These are phyloP conservation scores for Lysiphlebus fabarum DNA, from an alignment of 1,140 invertebrate genomes.

Conservation along the genomic window DNA sequence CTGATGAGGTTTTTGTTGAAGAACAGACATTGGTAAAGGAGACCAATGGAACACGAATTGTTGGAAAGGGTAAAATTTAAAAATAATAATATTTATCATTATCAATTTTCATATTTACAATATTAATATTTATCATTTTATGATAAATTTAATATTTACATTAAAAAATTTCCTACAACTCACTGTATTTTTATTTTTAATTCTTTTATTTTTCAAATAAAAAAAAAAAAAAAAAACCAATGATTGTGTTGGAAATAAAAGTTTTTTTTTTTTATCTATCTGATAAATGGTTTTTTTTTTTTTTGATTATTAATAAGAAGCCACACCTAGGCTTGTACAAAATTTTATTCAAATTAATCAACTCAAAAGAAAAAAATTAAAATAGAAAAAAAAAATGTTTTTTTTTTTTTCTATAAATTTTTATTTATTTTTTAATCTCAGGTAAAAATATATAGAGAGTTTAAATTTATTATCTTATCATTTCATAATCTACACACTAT, in stretches of 20 bases:
- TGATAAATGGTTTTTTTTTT: background rate
- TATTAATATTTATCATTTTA: background rate
- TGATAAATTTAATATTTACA: constrained; percentile 3
- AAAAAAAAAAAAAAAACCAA: background rate
- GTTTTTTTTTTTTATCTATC: constrained; percentile 10
- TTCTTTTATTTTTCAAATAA: background rate
- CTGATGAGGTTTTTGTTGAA: constrained; percentile 41
- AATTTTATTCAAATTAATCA: no score
- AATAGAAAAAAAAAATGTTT: no score
- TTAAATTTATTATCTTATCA: no score
- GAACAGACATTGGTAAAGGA: constrained; percentile 50
- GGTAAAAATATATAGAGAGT: no score
- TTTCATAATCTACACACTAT: no score
- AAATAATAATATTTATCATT: constrained; percentile 16
- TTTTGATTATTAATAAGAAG: no score
- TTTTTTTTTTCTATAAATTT: no score
- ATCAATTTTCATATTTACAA: background rate
- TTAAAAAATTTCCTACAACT: background rate
- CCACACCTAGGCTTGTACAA: no score
- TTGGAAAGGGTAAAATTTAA: constrained; percentile 42
- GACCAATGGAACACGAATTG: constrained; percentile 42
- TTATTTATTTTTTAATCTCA: no score
- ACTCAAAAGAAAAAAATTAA: no score
- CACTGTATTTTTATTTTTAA: background rate
- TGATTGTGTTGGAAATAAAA: background rate